Percentiles rank a stretch among this genome's conserved stretches.
Evolutionary conservation across 2,797 vertebrate genomes (phyloP).

Genomic region (Crypturellus tataupa): DNA sequence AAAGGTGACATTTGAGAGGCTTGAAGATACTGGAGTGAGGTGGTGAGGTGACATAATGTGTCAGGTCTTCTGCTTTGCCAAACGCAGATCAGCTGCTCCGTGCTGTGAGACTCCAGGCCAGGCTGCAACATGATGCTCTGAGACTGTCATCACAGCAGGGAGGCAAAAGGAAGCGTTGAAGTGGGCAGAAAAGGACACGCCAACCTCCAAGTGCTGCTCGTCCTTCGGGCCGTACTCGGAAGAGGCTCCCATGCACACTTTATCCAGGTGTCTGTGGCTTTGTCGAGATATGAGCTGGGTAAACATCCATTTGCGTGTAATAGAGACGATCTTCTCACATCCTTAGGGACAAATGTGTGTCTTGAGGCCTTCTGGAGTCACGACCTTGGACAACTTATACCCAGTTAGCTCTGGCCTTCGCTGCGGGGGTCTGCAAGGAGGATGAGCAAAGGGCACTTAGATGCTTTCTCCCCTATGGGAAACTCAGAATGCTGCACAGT

Average conservation of each 20-base stretch:
- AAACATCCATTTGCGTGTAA: fast-evolving
- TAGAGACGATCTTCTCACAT: fast-evolving
- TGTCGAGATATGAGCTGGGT: neutral
- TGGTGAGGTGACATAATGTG: neutral
- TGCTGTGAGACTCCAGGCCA: neutral
- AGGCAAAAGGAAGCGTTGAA: neutral
- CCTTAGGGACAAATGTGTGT: neutral
- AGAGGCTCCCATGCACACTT: neutral
- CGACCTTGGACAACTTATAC: neutral
- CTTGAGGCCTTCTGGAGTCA: neutral
- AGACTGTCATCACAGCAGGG: too few species aligned
- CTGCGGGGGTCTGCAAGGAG: neutral
- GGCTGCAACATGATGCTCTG: neutral
- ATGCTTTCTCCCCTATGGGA: neutral
- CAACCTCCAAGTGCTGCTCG: neutral
- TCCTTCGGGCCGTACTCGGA: neutral
- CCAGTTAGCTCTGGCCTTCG: neutral
- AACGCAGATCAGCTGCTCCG: neutral
- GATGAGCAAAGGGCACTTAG: neutral
- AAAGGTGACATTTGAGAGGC: neutral
- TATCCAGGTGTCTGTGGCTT: neutral
- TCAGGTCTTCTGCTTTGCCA: neutral
- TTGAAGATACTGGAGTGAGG: fast-evolving
- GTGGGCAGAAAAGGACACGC: neutral
- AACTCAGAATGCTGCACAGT: fast-evolving